Conservation (phyloP, 2,797 vertebrate genomes). For the Anabas testudineus region DNA sequence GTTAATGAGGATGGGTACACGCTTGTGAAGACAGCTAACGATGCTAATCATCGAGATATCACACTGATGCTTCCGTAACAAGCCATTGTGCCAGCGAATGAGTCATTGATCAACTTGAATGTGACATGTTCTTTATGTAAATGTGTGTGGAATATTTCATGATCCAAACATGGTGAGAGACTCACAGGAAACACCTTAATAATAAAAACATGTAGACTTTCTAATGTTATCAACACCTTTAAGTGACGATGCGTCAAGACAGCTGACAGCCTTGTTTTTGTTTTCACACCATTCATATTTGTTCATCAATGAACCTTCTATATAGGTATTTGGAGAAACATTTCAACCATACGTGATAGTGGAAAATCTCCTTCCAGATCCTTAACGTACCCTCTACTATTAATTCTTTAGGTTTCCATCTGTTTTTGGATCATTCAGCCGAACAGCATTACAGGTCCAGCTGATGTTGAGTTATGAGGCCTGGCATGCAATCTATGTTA, state of each 20-base stretch:
- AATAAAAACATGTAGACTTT: slow-evolving; percentile 4
- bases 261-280: neutral
- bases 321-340: neutral
- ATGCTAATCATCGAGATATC: slow-evolving; percentile 62
- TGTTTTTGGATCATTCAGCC: slow-evolving; percentile 22
- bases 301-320: too few relatives aligned
- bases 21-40: slow-evolving; percentile 62
- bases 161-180: neutral
- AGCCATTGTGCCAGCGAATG: slow-evolving; percentile 43
- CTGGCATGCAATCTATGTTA: slow-evolving; percentile 19
- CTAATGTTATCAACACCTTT: neutral
- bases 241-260: too few relatives aligned
- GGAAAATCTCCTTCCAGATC: slow-evolving; percentile 1
- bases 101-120: slow-evolving; percentile 35
- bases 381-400: neutral
- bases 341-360: neutral
- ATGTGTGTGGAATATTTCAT: neutral
- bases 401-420: slow-evolving; percentile 3
- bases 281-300: neutral
- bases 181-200: neutral
- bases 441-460: slow-evolving; percentile 16
- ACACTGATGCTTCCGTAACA: slow-evolving; percentile 45
- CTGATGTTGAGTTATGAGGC: slow-evolving; percentile 26
- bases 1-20: slow-evolving; percentile 68
- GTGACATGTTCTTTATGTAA: slow-evolving; percentile 7